These are phyloP conservation scores for Slavum lentiscoides DNA, from an alignment of 2,888 invertebrate genomes.

Conservation along the genomic window DNA sequence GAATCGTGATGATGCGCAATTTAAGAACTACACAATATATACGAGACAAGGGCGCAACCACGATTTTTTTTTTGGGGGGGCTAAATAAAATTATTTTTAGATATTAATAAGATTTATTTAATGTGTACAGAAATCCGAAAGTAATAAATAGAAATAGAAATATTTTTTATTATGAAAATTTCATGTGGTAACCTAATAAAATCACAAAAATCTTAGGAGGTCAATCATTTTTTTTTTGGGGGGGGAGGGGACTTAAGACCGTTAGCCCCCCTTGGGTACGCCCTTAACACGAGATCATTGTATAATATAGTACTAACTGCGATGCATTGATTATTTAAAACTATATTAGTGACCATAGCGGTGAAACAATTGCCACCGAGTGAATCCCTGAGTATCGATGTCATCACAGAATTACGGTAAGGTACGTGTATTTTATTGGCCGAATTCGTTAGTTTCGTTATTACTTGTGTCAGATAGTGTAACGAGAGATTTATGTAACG, in stretches of 20 bases:
- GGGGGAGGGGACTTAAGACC: too few species aligned
- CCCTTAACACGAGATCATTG: too few species aligned
- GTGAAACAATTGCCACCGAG: constrained; percentile 65
- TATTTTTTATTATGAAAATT: not conserved
- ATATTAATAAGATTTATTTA: too few species aligned
- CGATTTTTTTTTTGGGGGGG: too few species aligned
- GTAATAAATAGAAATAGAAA: too few species aligned
- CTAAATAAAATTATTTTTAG: too few species aligned
- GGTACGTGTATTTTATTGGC: constrained; percentile 59
- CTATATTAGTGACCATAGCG: constrained; percentile 64
- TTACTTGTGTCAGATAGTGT: constrained; percentile 65
- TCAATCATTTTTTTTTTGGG: too few species aligned
- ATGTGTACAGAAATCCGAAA: too few species aligned
- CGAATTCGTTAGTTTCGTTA: constrained; percentile 60
- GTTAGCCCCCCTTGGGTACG: too few species aligned
- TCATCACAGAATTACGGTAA: constrained; percentile 64
- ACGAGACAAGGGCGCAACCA: too few species aligned
- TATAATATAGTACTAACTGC: constrained; percentile 57
- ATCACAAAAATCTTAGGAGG: too few species aligned
- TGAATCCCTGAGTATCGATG: constrained; percentile 64
- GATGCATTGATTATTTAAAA: constrained; percentile 59
- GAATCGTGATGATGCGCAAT: not conserved
- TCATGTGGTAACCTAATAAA: not conserved
- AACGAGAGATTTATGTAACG: constrained; percentile 65
- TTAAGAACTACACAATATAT: not conserved